Evolutionary conservation across 2,797 vertebrate species (phyloP), one percentile per base, ranked within the genome.

Genomic region (Sylvilagus floridanus): DNA sequence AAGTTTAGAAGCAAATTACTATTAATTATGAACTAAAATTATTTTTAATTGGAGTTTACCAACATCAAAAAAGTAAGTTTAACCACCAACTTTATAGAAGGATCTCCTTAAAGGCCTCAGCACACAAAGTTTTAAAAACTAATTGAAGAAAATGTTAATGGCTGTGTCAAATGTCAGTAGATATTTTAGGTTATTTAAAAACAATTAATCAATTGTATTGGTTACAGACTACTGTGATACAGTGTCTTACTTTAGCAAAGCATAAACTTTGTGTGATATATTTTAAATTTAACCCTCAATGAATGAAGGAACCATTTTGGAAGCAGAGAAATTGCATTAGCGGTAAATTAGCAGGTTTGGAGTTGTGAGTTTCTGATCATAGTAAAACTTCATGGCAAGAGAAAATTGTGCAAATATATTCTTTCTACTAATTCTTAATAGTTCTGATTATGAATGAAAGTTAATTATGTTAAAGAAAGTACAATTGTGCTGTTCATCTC

Each of bases 321-420:
- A 87, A 96, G 78, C 82, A 57, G 47, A 83, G 60, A 95, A 90
- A 86, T 47, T 71, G 21, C 91, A 32, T 93, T 88, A 47, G 82
- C 52, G 42, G 5, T 84, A 62, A 90, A 85, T 85, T 79, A 93
- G 13, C 17, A 89, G 84, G 90, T 75, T 95, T 92, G 37, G 4
- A 88, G 77, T 88, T 93, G 19, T 66, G 17, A 88, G 19, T 94
- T 95, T 95, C 88, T 88, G 65, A 93, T 47, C 35, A 96, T 92
- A 13, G 52, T 92, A 92, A 90, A 35, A 91, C 5, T 66, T 26
- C 28, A 16, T 68, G 68, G 22, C 52, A 77, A 86, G 30, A 52
- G 12, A 84, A 92, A 68, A 90, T 32, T 93, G 35, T 60, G 22
- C 16, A 96, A 60, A 88, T 86, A 92, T 75, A 76, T 16, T n/a